These are phyloP conservation scores for Petrophora chlorosata DNA, from an alignment of 2,888 invertebrate species.

Conservation along the genomic window DNA sequence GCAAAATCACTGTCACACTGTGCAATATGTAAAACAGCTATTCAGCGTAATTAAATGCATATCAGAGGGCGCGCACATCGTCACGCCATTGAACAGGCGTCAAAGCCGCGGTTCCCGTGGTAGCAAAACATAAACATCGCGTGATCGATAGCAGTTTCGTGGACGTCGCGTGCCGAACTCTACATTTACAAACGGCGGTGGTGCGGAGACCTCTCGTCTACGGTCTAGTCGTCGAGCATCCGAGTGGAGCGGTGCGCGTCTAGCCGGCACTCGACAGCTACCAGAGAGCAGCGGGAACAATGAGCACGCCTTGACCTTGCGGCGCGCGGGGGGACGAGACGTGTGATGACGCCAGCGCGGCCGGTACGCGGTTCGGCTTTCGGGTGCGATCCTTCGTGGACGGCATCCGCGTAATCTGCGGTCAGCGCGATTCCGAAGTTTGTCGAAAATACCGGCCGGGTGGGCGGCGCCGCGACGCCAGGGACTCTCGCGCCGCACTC, in stretches of 20 bases:
- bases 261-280: constrained; percentile 44
- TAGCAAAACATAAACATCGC: constrained; percentile 75
- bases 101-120: constrained; percentile 69
- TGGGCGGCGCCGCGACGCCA: constrained; percentile 70
- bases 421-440: constrained; percentile 73
- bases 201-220: constrained; percentile 44
- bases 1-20: constrained; percentile 24
- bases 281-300: constrained; percentile 67
- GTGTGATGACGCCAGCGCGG: constrained; percentile 80
- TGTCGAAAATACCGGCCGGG: constrained; percentile 76
- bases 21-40: constrained; percentile 37
- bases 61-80: constrained; percentile 49
- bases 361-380: constrained; percentile 78
- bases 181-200: constrained; percentile 41
- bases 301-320: constrained; percentile 81
- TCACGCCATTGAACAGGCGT: constrained; percentile 53
- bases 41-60: constrained; percentile 46
- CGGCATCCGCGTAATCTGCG: constrained; percentile 81
- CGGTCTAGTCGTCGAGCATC: constrained; percentile 52
- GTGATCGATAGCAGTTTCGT: constrained; percentile 70
- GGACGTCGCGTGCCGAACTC: constrained; percentile 48
- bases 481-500: constrained; percentile 66
- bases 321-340: constrained; percentile 72
- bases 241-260: constrained; percentile 58
- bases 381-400: constrained; percentile 82